Evolutionary conservation across 2,888 invertebrate species (phyloP).

Genomic region (Omphaloscelis lunosa): DNA sequence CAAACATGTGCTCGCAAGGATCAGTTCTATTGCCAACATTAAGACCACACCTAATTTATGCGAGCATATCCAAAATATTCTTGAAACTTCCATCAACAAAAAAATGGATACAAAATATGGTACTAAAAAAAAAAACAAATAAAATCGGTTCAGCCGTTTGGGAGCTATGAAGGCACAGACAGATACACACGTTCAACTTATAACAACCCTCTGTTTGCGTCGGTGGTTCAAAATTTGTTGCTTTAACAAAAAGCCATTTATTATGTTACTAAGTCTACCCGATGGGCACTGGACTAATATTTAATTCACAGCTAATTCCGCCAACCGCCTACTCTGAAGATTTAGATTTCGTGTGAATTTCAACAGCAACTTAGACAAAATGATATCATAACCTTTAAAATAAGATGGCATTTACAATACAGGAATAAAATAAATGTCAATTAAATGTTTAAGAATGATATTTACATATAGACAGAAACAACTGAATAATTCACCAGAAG

Average conservation of each 20-base stretch:
- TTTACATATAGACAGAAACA: slow-evolving; percentile 12
- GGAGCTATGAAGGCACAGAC: no score
- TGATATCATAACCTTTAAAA: background rate
- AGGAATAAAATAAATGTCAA: slow-evolving; percentile 28
- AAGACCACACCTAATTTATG: background rate
- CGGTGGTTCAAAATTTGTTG: no score
- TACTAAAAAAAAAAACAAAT: background rate
- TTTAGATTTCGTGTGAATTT: slow-evolving; percentile 4
- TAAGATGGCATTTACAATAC: slow-evolving; percentile 15
- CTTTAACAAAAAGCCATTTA: slow-evolving; percentile 7
- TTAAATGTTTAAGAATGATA: slow-evolving; percentile 36
- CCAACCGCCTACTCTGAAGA: slow-evolving; percentile 11
- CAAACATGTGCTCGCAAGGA: background rate
- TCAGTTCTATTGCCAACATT: background rate
- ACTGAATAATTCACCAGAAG: slow-evolving; percentile 4
- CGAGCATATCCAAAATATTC: background rate
- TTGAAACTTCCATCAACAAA: background rate
- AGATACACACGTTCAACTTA: no score
- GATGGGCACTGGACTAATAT: slow-evolving; percentile 32
- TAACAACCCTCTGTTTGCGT: no score
- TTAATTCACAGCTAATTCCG: slow-evolving; percentile 42
- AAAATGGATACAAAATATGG: background rate
- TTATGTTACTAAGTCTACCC: slow-evolving; percentile 7
- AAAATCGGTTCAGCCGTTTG: no score
- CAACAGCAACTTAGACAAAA: background rate